Evolutionary conservation across 1,140 invertebrate genomes (phyloP).

Genomic region (Polypedilum vanderplanki): DNA sequence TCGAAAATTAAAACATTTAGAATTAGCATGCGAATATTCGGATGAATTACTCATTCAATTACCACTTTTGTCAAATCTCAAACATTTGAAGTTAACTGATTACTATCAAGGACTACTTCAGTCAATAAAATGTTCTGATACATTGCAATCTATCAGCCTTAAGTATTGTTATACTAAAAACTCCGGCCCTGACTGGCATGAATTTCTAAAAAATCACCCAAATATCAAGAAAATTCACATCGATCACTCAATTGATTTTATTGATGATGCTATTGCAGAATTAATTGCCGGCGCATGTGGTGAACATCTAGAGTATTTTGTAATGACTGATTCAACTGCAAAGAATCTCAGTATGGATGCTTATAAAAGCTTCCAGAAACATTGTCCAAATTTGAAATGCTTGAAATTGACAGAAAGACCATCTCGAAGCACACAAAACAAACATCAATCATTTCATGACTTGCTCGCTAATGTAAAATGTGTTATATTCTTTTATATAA

Average conservation of each 20-base stretch:
- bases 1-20: neutral
- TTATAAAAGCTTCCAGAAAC: neutral
- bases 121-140: neutral
- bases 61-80: neutral
- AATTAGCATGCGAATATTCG: neutral
- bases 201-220: neutral
- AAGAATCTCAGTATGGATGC: neutral
- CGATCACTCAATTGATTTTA: constrained; percentile 6
- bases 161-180: constrained; percentile 15
- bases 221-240: constrained; percentile 1
- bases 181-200: neutral
- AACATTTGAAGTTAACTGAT: neutral
- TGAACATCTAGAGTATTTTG: neutral
- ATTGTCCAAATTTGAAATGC: neutral
- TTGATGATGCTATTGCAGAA: neutral
- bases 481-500: constrained; percentile 14
- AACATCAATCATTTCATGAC: constrained; percentile 16
- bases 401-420: neutral
- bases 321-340: neutral
- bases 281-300: neutral
- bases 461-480: constrained; percentile 9
- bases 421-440: neutral
- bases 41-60: neutral
- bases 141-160: neutral
- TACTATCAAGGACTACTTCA: constrained; percentile 11